These are phyloP conservation scores for Crotophaga sulcirostris DNA, from an alignment of 2,113 vertebrate genomes.

Conservation along the genomic window DNA sequence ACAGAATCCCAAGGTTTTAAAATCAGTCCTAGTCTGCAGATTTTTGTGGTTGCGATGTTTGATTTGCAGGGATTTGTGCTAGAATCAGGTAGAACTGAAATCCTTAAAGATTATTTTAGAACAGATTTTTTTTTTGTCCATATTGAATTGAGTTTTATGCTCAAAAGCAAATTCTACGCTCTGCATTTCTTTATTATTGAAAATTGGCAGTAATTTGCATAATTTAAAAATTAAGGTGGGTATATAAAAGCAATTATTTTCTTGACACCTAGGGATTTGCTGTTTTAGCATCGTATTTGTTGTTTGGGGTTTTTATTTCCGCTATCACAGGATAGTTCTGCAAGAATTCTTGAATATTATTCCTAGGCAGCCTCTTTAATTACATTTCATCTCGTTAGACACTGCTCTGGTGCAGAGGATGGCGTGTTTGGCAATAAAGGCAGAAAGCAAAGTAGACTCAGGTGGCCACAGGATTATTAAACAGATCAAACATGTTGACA, in stretches of 20 bases:
- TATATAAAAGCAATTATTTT: background rate
- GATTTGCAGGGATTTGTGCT: background rate
- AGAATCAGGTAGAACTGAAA: background rate
- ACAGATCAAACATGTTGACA: constrained; percentile 51
- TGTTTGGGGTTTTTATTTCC: background rate
- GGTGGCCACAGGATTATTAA: constrained; percentile 45
- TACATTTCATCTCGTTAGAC: constrained; percentile 46
- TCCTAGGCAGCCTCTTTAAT: constrained; percentile 50
- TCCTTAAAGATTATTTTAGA: background rate
- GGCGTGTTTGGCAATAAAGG: constrained; percentile 6
- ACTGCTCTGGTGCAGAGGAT: background rate
- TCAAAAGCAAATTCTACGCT: background rate
- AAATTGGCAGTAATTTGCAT: background rate
- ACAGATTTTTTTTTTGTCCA: background rate
- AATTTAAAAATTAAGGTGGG: background rate
- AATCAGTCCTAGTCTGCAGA: background rate
- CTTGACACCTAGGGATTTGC: background rate
- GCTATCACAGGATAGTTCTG: background rate
- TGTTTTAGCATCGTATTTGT: background rate
- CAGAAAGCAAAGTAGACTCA: constrained; percentile 46
- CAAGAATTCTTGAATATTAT: constrained; percentile 29
- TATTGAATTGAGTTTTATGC: background rate
- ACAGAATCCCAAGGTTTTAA: background rate
- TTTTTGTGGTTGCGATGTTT: background rate
- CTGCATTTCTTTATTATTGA: background rate